A percentile compares a stretch with the other conserved stretches of the same genome.
phyloP scores from a whole-genome alignment of 92 coral and sea anemone species.

The Epizoanthus illoricatus region DNA sequence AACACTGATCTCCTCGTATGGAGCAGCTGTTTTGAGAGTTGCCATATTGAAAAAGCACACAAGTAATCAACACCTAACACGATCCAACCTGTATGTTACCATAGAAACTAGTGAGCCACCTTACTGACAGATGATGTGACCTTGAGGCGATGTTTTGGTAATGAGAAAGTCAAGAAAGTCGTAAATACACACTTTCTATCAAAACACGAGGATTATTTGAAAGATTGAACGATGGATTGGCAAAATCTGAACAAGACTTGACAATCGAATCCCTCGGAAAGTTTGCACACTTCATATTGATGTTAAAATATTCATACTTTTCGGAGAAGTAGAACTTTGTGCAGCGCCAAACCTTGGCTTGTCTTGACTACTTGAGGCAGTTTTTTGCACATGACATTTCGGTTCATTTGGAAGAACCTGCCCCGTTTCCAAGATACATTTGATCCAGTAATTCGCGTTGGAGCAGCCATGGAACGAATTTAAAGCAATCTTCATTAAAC shows the following conservation, averaged over 20 bases:
- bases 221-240: not conserved
- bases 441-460: not conserved
- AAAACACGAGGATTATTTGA: not conserved
- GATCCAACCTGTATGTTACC: not conserved
- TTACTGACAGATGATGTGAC: slow-evolving; percentile 4
- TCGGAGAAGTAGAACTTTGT: not conserved
- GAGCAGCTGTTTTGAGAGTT: not conserved
- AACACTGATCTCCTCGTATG: too few species aligned
- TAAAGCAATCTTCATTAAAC: not conserved
- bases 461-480: not conserved
- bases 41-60: not conserved
- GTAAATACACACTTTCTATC: not conserved
- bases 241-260: not conserved
- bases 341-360: not conserved
- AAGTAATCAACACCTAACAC: not conserved
- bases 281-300: not conserved
- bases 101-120: slow-evolving; percentile 16
- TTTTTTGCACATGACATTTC: not conserved
- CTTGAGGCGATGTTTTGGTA: not conserved
- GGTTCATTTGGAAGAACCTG: not conserved
- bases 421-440: not conserved
- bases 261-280: not conserved
- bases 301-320: not conserved
- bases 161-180: not conserved
- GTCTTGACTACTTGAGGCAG: not conserved